These are phyloP conservation scores for Ylistrum balloti DNA, from an alignment of 1,140 invertebrate species.

Conservation along the genomic window DNA sequence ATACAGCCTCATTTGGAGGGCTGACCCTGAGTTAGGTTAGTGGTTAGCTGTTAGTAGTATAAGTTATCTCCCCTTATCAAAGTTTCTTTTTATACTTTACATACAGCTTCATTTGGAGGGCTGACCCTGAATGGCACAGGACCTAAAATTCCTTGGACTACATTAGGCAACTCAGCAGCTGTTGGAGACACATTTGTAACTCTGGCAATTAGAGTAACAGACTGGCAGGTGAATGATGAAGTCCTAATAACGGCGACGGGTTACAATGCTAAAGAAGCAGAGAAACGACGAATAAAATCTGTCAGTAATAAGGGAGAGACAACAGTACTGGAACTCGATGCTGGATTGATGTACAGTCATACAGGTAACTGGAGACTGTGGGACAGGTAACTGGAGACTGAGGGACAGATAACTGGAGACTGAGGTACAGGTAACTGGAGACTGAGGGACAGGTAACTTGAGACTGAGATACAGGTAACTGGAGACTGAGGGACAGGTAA, in stretches of 20 bases:
- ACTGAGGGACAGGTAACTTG: too few relatives aligned
- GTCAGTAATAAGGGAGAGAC: neutral
- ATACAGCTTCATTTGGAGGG: slow-evolving; percentile 77
- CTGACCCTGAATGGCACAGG: slow-evolving; percentile 78
- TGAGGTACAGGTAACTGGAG: too few relatives aligned
- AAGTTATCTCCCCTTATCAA: too few relatives aligned
- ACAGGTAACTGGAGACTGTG: neutral
- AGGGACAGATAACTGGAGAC: too few relatives aligned
- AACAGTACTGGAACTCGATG: slow-evolving; percentile 55
- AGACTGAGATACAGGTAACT: too few relatives aligned
- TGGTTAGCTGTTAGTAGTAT: too few relatives aligned
- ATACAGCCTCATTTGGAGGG: slow-evolving; percentile 77
- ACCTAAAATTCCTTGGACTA: slow-evolving; percentile 73
- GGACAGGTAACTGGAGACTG: neutral
- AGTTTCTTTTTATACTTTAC: neutral
- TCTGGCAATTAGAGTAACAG: slow-evolving; percentile 65
- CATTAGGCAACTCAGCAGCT: slow-evolving; percentile 68
- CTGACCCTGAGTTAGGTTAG: too few relatives aligned
- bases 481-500: too few relatives aligned
- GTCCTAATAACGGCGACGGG: neutral
- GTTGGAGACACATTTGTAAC: slow-evolving; percentile 71
- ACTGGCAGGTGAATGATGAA: slow-evolving; percentile 46
- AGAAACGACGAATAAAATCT: neutral
- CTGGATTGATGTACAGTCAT: neutral
- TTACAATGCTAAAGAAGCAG: neutral